phyloP scores from a whole-genome alignment of 2,113 vertebrate species.

The Dipodomys stephensi region DNA sequence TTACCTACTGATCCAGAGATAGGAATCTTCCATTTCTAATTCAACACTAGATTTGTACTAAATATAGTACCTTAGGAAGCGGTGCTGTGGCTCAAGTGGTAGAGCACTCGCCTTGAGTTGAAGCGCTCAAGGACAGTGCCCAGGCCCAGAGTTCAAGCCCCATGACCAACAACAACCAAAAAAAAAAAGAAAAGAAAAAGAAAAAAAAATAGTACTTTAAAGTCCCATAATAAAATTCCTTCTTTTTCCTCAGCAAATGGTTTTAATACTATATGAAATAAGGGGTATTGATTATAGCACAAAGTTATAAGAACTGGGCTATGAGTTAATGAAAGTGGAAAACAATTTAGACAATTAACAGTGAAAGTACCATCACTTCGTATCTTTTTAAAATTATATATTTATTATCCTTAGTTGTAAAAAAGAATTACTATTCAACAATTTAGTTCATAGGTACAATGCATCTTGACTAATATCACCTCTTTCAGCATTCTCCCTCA shows the following conservation, averaged over 20 bases:
- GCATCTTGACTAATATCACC: no score
- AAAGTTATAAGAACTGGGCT: conserved; percentile 41
- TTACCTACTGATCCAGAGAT: conserved; percentile 39
- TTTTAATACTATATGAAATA: conserved; percentile 45
- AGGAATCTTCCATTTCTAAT: conserved; percentile 51
- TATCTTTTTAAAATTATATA: no score
- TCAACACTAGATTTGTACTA: conserved; percentile 41
- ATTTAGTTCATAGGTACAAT: no score
- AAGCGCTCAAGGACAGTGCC: no score
- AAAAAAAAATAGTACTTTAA: background rate
- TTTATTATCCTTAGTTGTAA: no score
- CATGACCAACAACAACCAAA: no score
- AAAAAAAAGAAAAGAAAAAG: no score
- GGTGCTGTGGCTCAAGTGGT: background rate
- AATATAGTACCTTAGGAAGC: background rate
- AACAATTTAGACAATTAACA: conserved; percentile 55
- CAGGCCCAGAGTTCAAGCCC: no score
- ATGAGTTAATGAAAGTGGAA: conserved; percentile 51
- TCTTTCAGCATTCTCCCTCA: no score
- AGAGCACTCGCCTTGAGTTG: no score
- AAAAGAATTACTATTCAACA: no score
- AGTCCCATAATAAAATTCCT: conserved; percentile 46
- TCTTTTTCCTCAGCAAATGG: conserved; percentile 58
- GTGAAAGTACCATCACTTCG: background rate
- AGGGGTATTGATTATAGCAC: background rate